A percentile compares a stretch with the other conserved stretches of the same genome.
phyloP scores from a whole-genome alignment of 2,888 invertebrate genomes.

The Platypus cylindrus region DNA sequence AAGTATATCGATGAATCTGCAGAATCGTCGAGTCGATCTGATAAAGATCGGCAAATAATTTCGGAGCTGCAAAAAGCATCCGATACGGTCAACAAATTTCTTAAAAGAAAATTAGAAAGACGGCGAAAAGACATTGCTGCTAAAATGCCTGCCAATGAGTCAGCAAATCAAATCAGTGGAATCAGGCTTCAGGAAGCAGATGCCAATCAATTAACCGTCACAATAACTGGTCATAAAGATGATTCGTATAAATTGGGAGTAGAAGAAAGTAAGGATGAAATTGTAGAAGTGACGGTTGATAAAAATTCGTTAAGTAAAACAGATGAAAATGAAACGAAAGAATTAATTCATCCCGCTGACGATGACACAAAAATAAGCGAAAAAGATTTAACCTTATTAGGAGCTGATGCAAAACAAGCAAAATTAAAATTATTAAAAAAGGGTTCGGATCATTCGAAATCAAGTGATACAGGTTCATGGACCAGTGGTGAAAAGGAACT shows the following conservation, averaged over 20 bases:
- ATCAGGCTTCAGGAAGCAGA: conserved; percentile 38
- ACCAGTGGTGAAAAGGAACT: conserved; percentile 64
- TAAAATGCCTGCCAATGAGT: conserved; percentile 42
- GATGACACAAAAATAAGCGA: conserved; percentile 13
- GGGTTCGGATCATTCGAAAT: conserved; percentile 62
- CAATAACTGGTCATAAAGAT: conserved; percentile 35
- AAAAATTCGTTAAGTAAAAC: conserved; percentile 52
- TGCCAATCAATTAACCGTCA: conserved; percentile 39
- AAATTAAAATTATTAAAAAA: conserved; percentile 47
- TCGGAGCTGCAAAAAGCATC: conserved; percentile 32
- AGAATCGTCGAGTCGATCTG: conserved; percentile 33
- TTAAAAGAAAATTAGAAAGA: conserved; percentile 29
- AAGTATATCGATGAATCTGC: conserved; percentile 36
- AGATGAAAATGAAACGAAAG: conserved; percentile 36
- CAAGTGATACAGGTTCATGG: conserved; percentile 67
- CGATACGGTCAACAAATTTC: conserved; percentile 28
- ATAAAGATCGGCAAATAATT: conserved; percentile 31
- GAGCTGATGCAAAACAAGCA: conserved; percentile 39
- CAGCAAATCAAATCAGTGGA: conserved; percentile 53
- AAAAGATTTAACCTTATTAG: conserved; percentile 23
- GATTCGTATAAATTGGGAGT: conserved; percentile 36
- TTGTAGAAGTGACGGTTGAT: conserved; percentile 54
- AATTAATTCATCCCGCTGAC: conserved; percentile 20
- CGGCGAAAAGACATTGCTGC: conserved; percentile 34
- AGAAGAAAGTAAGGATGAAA: conserved; percentile 49